Evolutionary conservation across 2,113 vertebrate genomes (phyloP).

Genomic region (Laticauda laticaudata): DNA sequence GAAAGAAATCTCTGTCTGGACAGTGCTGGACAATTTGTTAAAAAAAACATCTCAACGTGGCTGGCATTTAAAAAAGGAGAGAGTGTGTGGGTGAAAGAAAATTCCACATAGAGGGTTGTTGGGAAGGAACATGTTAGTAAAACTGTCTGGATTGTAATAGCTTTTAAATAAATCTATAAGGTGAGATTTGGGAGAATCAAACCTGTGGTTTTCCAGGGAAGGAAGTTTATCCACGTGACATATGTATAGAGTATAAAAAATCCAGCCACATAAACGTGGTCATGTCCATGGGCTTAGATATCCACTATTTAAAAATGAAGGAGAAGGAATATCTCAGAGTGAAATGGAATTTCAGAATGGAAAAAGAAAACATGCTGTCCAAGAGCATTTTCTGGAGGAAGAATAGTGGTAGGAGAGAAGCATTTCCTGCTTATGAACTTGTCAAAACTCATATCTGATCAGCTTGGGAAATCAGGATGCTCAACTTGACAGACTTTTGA

Average conservation of each 20-base stretch:
- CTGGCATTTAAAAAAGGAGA: neutral
- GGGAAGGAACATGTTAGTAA: neutral
- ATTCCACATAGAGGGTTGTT: neutral
- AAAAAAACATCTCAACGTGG: neutral
- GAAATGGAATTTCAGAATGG: neutral
- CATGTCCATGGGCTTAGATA: no score
- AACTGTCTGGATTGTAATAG: neutral
- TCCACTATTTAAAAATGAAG: neutral
- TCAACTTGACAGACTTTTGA: neutral
- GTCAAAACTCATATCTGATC: neutral
- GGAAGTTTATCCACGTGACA: neutral
- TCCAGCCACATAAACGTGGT: neutral
- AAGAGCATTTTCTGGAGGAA: neutral
- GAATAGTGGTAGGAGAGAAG: neutral
- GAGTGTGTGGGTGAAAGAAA: neutral
- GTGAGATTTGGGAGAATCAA: neutral
- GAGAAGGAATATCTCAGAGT: neutral
- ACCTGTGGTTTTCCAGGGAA: neutral
- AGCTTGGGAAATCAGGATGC: neutral
- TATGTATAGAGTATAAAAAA: neutral
- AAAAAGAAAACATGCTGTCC: neutral
- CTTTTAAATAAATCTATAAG: neutral
- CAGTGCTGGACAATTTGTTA: neutral
- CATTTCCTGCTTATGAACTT: neutral
- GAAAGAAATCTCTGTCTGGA: neutral